phyloP scores from a whole-genome alignment of 2,888 invertebrate species.

The Notodonta ziczac region DNA sequence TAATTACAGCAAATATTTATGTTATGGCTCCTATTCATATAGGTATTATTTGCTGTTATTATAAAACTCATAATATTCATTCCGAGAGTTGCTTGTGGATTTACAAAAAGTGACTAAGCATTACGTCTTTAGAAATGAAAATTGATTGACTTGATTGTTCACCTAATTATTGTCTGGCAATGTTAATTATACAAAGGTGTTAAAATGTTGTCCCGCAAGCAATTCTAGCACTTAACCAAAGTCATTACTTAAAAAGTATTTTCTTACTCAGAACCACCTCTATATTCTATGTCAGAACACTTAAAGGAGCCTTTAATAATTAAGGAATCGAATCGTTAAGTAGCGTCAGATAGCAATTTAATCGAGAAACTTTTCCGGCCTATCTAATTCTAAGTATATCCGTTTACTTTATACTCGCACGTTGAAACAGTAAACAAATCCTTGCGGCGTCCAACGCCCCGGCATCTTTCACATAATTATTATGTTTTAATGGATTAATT shows the following conservation, averaged over 20 bases:
- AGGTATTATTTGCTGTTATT: too few relatives aligned
- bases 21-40: too few relatives aligned
- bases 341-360: slow-evolving; percentile 38
- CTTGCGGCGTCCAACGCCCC: neutral
- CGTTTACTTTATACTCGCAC: slow-evolving; percentile 38
- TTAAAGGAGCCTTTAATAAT: slow-evolving; percentile 62
- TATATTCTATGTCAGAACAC: slow-evolving; percentile 18
- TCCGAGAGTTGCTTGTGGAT: neutral
- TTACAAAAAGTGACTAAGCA: neutral
- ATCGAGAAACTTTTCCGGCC: slow-evolving; percentile 46
- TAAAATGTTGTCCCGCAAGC: neutral
- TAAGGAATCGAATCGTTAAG: slow-evolving; percentile 51
- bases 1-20: too few relatives aligned
- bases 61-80: neutral
- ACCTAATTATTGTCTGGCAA: neutral
- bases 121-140: neutral
- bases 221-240: slow-evolving; percentile 34
- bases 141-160: neutral
- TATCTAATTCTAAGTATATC: slow-evolving; percentile 23
- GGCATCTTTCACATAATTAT: neutral
- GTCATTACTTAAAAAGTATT: slow-evolving; percentile 46
- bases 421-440: slow-evolving; percentile 30
- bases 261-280: too few relatives aligned
- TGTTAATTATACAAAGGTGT: neutral
- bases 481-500: slow-evolving; percentile 18